Evolutionary conservation across 2,113 vertebrate genomes (phyloP), one percentile per base, ranked within the genome.

Genomic region (Gallinago paraguaiae): DNA sequence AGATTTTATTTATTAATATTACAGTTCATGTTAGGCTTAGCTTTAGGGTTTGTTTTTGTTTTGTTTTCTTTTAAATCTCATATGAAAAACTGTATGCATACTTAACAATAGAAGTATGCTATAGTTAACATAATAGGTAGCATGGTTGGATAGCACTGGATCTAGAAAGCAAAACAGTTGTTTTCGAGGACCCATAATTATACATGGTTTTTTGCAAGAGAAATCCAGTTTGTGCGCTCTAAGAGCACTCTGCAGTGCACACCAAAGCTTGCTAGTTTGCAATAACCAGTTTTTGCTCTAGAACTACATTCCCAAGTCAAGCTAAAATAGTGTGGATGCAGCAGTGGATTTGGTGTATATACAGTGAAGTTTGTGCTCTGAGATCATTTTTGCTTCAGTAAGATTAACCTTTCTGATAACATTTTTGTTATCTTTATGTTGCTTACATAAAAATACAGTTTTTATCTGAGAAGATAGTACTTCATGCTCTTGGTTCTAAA

Each of bases 361-460:
- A 41, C 50, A 6, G 11, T 69, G 41, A 1, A n/a, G n/a, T 19
- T 87, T 87, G 35, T 78, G 56, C 70, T 94, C 78, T 71, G 48
- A 90, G 64, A 22, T 74, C 17, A 24, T 23, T 75, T 82, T 94
- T 65, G 37, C 20, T 86, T 33, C 31, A 63, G 24, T 72, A 77
- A 70, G 45, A 50, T 74, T 74, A 88, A 92, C 35, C 25, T 90
- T 94, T 91, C 68, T 92, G 48, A 54, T 82, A 80, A 69, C 31
- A 30, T 86, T 91, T 84, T 64, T 88, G 63, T 37, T 83, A 3
- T 81, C 50, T 84, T 81, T 75, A 11, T 78, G 33, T 78, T 89
- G 51, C 87, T 96, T 96, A 68, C 24, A 51, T 87, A 96, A 85
- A 61, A 75, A 13, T 41, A n/a, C n/a, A 59, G 69, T 19, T 88